Base-by-base conservation (phyloP, 2,888 invertebrate species). In the Dynastes tityus region DNA sequence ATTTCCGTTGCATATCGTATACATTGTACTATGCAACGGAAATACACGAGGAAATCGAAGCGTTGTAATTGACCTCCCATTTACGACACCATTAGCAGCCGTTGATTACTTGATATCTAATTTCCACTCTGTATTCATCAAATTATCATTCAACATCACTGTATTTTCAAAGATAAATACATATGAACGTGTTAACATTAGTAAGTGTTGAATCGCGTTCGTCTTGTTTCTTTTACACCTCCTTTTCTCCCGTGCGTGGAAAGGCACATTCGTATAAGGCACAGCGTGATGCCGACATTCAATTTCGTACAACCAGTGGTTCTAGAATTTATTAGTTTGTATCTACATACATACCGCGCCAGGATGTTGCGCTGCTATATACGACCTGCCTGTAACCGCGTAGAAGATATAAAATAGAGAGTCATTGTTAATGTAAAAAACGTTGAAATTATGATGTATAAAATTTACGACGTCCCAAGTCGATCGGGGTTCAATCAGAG, bases 261-360 rank as follows among this genome's bases (percentile, higher is more conserved):
- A 61, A 45, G 45, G 8, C 6, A 11, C 73, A 73, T 73, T 73
- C 61, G 77, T 79, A 79, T 79, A 77, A 77, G 73, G 32, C 79
- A 13, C 79, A 79, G 79, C 79, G 77, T 77, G 79, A 65, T 55
- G 67, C 73, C 51, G 79, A 79, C 79, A 71, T 79, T 79, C 77
- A 79, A 79, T 79, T 79, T 79, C 79, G 79, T 77, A 77, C 49
- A 55, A 73, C 55, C 71, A 53, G 79, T 71, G 77, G 79, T 79
- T 77, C 79, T 61, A 76, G 71, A 79, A 79, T 76, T 79, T 79
- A 78, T 78, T 78, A 78, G 78, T 78, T 78, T 78, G 8, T 45
- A 78, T 78, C 78, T 78, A 78, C 73, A 78, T 78, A 53, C 73
- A 78, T 78, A 63, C 73, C 73, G 65, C 73, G 6, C 45, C 45